Evolutionary conservation across 2,888 invertebrate genomes (phyloP).

Genomic region (Luperina testacea): DNA sequence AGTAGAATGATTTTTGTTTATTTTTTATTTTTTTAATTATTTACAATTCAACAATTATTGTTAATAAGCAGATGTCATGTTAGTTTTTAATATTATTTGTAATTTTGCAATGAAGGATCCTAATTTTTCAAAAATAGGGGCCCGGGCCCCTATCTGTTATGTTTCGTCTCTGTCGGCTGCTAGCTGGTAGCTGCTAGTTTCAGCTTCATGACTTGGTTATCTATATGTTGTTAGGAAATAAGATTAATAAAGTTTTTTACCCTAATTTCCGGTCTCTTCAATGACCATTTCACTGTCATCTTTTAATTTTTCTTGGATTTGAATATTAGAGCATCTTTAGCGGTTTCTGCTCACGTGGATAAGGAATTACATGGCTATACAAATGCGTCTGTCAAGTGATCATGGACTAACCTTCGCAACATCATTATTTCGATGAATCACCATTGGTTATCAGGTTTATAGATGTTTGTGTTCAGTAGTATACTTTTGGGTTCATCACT

Average conservation of each 20-base stretch:
- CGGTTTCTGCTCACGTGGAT: neutral
- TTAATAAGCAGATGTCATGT: too few relatives aligned
- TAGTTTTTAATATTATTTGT: too few relatives aligned
- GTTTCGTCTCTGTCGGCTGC: too few relatives aligned
- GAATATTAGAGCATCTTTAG: neutral
- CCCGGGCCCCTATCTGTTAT: too few relatives aligned
- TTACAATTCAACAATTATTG: too few relatives aligned
- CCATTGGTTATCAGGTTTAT: constrained; percentile 2
- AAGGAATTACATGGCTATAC: neutral
- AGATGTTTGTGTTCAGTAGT: neutral
- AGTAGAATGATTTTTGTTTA: too few relatives aligned
- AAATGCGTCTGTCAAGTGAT: neutral
- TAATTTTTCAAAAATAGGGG: too few relatives aligned
- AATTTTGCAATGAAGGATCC: too few relatives aligned
- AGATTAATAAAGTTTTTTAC: neutral
- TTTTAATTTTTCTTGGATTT: neutral
- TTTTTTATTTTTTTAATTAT: too few relatives aligned
- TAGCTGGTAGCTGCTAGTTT: too few relatives aligned
- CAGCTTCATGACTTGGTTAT: too few relatives aligned
- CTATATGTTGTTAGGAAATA: neutral
- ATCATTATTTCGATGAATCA: constrained; percentile 6
- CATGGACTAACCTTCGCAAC: neutral
- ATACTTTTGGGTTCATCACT: neutral
- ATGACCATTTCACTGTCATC: neutral
- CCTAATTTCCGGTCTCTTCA: neutral